These are phyloP conservation scores for Eclectus roratus DNA, from an alignment of 2,113 vertebrate genomes.

Conservation along the genomic window DNA sequence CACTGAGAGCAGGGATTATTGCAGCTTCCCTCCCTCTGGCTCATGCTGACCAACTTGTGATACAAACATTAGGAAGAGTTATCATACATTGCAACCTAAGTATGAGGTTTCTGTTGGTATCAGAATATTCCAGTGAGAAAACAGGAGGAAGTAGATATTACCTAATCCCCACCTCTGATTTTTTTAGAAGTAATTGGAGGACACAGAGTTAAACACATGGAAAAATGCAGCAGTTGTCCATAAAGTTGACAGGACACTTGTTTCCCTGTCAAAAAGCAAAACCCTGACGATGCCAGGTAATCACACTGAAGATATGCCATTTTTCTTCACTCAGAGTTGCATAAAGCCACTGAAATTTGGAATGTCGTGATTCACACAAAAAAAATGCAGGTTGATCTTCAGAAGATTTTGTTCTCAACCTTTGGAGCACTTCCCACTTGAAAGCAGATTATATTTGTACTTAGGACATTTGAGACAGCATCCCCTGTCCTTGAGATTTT, in stretches of 20 bases:
- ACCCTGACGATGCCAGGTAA: background rate
- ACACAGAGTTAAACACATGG: background rate
- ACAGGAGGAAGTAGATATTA: background rate
- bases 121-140: background rate
- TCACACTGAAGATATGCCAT: background rate
- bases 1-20: background rate
- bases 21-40: background rate
- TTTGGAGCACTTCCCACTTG: slow-evolving; percentile 26
- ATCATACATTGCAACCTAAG: background rate
- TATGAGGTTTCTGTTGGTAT: background rate
- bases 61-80: background rate
- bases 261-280: background rate
- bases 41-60: background rate
- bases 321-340: background rate
- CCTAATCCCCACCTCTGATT: background rate
- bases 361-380: background rate
- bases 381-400: background rate
- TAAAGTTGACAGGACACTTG: background rate
- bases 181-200: background rate
- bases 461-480: background rate
- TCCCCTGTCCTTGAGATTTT: background rate
- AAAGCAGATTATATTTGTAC: background rate
- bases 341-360: background rate
- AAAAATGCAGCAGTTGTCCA: background rate
- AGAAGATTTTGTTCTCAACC: slow-evolving; percentile 4